These are phyloP conservation scores for Stictonetta naevosa DNA, from an alignment of 2,113 vertebrate species.

Conservation along the genomic window DNA sequence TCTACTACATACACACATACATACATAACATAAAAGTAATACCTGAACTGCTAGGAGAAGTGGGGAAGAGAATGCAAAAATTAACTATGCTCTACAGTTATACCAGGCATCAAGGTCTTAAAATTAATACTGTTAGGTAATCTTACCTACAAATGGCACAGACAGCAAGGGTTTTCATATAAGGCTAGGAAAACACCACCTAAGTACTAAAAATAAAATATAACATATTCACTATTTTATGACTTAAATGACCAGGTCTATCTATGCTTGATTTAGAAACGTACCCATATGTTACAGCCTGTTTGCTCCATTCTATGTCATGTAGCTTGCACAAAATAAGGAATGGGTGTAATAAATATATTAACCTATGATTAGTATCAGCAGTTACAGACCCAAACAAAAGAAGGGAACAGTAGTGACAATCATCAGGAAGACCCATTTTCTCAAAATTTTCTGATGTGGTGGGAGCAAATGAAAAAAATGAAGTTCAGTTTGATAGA, in stretches of 20 bases:
- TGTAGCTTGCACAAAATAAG: neutral
- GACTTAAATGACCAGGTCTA: too few relatives aligned
- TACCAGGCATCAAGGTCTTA: neutral
- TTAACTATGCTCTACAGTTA: neutral
- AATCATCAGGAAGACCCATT: neutral
- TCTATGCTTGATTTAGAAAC: neutral
- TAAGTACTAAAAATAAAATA: neutral
- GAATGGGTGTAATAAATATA: neutral
- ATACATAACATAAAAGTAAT: neutral
- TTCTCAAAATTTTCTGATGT: neutral
- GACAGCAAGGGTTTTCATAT: neutral
- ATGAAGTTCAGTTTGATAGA: neutral
- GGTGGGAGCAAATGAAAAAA: fast-evolving
- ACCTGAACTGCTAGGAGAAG: neutral
- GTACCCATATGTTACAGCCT: neutral
- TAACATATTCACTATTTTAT: neutral
- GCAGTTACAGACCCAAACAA: neutral
- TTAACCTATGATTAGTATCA: neutral
- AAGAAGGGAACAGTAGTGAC: neutral
- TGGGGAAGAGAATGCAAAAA: neutral
- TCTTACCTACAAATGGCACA: neutral
- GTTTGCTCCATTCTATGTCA: neutral
- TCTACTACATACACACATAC: neutral
- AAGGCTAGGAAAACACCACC: neutral
- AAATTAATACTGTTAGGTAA: neutral